phyloP scores from a whole-genome alignment of 2,113 vertebrate species.

The Gadus chalcogrammus region DNA sequence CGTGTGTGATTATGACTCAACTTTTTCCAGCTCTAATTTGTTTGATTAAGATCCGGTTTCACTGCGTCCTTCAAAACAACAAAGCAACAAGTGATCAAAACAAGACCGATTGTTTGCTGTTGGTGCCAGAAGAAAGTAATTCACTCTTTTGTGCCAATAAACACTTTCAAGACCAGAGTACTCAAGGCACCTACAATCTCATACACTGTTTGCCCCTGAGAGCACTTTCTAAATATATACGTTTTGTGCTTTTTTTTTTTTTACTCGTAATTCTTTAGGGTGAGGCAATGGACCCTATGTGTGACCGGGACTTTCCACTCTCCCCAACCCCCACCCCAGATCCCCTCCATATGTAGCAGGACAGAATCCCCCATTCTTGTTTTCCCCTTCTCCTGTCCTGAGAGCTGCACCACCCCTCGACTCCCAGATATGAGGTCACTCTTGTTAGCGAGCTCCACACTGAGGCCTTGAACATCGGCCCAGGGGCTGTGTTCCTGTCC shows the following conservation, averaged over 20 bases:
- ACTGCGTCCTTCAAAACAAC: neutral
- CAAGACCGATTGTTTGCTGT: conserved; percentile 15
- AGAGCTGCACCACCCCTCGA: conserved; percentile 27
- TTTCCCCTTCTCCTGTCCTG: conserved; percentile 34
- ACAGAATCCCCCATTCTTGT: conserved; percentile 37
- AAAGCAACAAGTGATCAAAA: conserved; percentile 13
- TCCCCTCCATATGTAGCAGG: conserved; percentile 11
- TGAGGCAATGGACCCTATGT: conserved; percentile 62
- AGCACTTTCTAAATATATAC: conserved; percentile 35
- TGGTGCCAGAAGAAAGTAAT: neutral
- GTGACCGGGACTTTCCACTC: conserved; percentile 66
- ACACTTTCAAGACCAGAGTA: neutral
- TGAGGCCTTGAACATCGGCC: conserved; percentile 6
- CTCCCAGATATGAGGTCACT: conserved; percentile 59
- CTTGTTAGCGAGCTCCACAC: conserved; percentile 43
- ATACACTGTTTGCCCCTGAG: conserved; percentile 8
- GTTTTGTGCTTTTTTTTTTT: conserved; percentile 1
- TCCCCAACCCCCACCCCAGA: conserved; percentile 32
- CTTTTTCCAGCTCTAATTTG: conserved; percentile 5
- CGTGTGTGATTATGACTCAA: conserved; percentile 22
- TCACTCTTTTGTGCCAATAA: conserved; percentile 20
- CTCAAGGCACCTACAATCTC: conserved; percentile 7
- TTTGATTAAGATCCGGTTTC: neutral
- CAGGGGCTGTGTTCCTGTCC: conserved; percentile 20
- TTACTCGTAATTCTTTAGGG: conserved; percentile 58